A percentile compares a stretch with the other conserved stretches of the same genome.
Conservation (phyloP, 2,113 vertebrate genomes). For the Lates calcarifer region DNA sequence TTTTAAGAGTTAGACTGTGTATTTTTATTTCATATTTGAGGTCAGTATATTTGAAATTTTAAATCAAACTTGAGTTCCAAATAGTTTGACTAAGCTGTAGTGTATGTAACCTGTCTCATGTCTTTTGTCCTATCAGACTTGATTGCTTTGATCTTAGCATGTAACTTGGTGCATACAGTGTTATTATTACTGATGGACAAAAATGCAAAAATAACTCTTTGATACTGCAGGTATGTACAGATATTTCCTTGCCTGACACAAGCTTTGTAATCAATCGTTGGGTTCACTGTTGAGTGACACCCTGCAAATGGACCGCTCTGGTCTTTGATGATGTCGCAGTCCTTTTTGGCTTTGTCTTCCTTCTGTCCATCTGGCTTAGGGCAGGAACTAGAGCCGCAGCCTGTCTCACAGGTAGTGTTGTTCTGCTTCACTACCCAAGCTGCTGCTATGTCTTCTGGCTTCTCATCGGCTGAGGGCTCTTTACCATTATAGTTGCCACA, state of each 20-base stretch:
- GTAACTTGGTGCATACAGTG: no score
- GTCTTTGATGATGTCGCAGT: constrained; percentile 39
- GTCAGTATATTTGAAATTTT: no score
- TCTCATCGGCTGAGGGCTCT: neutral
- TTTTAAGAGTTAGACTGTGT: no score
- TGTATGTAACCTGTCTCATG: no score
- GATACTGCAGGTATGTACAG: no score
- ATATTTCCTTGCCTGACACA: constrained; percentile 45
- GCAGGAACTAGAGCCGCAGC: constrained; percentile 23
- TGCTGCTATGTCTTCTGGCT: neutral
- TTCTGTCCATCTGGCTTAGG: neutral
- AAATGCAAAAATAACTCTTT: no score
- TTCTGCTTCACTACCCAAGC: neutral
- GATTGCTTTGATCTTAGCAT: no score
- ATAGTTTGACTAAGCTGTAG: no score
- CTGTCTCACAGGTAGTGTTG: neutral
- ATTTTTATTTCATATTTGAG: no score
- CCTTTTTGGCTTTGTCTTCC: neutral
- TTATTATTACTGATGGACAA: no score
- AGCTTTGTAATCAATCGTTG: neutral
- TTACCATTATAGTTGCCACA: constrained; percentile 45
- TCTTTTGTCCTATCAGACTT: no score
- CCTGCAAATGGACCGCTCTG: constrained; percentile 20
- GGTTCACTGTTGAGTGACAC: constrained; percentile 21
- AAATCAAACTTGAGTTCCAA: no score